These are phyloP conservation scores for Salvator merianae DNA, from an alignment of 2,113 vertebrate genomes.

Conservation along the genomic window DNA sequence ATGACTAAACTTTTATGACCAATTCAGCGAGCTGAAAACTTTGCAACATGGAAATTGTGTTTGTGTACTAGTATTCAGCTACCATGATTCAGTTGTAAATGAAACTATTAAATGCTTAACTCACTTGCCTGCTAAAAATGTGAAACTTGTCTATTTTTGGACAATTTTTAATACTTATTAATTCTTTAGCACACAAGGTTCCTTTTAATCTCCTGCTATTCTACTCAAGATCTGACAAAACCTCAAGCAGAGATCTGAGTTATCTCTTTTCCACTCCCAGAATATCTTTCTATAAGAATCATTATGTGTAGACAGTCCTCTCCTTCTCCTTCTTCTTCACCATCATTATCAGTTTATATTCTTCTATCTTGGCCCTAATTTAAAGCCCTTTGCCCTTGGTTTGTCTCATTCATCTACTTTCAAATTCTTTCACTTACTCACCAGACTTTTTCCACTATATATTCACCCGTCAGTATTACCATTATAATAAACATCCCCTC, in stretches of 20 bases:
- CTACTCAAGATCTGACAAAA: slow-evolving; percentile 60
- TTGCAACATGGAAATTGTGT: background rate
- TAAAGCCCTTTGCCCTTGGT: slow-evolving; percentile 31
- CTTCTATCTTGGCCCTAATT: slow-evolving; percentile 31
- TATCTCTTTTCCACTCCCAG: slow-evolving; percentile 46
- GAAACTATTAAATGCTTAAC: background rate
- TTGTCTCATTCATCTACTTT: slow-evolving; percentile 48
- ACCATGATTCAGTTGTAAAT: background rate
- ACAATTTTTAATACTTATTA: slow-evolving; percentile 27
- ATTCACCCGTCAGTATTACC: slow-evolving; percentile 50
- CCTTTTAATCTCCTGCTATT: slow-evolving; percentile 47
- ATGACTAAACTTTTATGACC: background rate
- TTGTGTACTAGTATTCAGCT: background rate
- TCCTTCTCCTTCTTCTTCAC: slow-evolving; percentile 27
- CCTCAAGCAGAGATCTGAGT: slow-evolving; percentile 63
- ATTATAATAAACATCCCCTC: slow-evolving; percentile 52
- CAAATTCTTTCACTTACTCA: slow-evolving; percentile 25
- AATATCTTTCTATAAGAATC: slow-evolving; percentile 40
- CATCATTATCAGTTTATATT: slow-evolving; percentile 48
- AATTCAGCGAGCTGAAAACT: background rate
- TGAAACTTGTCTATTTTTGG: background rate
- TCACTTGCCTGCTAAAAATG: background rate
- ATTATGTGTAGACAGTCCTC: background rate
- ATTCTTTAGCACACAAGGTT: slow-evolving; percentile 34
- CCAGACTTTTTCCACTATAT: slow-evolving; percentile 17